Evolutionary conservation across 2,113 vertebrate species (phyloP), one percentile per base, ranked within the genome.

Genomic region (Pelodiscus sinensis): DNA sequence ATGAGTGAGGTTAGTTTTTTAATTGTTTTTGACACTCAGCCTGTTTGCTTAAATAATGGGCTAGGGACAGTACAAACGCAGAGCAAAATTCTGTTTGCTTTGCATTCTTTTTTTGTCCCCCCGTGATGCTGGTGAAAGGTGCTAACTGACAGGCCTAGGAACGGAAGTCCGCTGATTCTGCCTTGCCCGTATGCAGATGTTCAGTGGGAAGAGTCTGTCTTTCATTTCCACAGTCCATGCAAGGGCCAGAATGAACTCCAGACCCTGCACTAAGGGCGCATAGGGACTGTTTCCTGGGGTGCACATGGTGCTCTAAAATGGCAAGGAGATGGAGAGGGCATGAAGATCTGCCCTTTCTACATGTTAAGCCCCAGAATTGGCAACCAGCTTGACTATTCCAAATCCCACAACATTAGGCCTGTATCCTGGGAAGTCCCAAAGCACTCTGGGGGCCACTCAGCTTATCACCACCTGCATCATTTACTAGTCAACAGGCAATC

Each of bases 301-400:
- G 21, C 19, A 71, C 4, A 14, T 44, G 86, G 44, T 21, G 8
- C 4, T 10, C 2, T 1, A 0, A 27, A 84, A 94, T 87, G 81
- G 2, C 2, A 6, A 24, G 84, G n/a, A 3, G 85, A 6, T 57
- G 15, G 73, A 88, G 14, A 54, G 52, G 52, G 52, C 52, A 2
- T 0, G 0, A 1, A 94, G 38, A 6, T 35, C 8, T 71, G 65
- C 65, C 65, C 5, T 1, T 62, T 2, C 11, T 9, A 29, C 19
- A 27, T 2, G n/a, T 82, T 1, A 57, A 4, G 14, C 10, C 38
- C 11, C 6, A 9, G 21, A 90, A 16, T 0, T 1, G 27, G 60
- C 5, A n/a, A 75, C 22, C 2, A 0, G 73, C 82, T 35, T 55
- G 9, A 65, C 25, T 77, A 2, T 52, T 19, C 4, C 35, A 2